Evolutionary conservation across 2,113 vertebrate species (phyloP).

Genomic region (Crypturellus undulatus): DNA sequence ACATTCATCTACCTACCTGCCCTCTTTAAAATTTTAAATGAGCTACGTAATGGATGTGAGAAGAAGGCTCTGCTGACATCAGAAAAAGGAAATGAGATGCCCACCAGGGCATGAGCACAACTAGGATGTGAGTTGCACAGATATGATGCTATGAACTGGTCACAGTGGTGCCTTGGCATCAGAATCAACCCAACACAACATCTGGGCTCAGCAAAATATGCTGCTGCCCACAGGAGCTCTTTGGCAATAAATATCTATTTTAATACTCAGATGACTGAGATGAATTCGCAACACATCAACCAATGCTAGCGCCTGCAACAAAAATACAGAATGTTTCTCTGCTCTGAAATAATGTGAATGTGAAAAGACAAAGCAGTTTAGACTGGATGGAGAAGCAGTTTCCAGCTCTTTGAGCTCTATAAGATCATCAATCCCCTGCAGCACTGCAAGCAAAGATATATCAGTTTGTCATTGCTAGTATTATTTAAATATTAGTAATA

Average conservation of each 20-base stretch:
- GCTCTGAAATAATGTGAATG: not conserved
- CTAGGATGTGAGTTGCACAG: not conserved
- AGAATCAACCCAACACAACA: not conserved
- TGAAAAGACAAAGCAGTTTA: not conserved
- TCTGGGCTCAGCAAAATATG: not conserved
- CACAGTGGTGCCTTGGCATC: fast-evolving
- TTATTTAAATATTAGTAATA: not conserved
- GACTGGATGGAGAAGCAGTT: not conserved
- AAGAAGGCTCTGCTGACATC: not conserved
- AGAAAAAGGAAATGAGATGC: not conserved
- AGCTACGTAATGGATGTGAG: not conserved
- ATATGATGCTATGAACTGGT: not conserved
- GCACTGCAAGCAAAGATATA: not conserved
- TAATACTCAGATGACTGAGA: not conserved
- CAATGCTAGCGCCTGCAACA: not conserved
- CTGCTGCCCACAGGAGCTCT: not conserved
- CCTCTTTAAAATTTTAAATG: not conserved
- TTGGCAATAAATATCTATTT: not conserved
- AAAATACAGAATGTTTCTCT: not conserved
- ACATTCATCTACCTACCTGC: not conserved
- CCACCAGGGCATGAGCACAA: not conserved
- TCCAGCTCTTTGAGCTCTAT: not conserved
- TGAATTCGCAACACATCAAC: not conserved
- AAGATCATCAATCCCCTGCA: not conserved
- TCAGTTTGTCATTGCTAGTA: not conserved